These are phyloP conservation scores for Cervus canadensis DNA, from an alignment of 2,113 vertebrate genomes.

Conservation along the genomic window DNA sequence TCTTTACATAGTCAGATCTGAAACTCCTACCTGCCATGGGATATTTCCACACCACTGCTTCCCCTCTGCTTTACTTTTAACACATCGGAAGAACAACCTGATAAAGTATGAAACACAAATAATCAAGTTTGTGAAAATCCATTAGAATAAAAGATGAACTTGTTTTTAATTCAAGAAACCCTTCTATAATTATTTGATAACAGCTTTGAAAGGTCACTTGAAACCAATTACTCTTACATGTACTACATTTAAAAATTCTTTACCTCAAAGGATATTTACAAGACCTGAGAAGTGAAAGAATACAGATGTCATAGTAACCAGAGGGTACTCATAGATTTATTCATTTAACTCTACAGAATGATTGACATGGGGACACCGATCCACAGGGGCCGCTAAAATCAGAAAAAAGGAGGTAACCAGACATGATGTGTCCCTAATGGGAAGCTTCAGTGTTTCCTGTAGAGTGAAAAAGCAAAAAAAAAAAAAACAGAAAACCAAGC, in stretches of 20 bases:
- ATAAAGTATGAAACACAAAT: conserved; percentile 56
- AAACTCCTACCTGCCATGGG: conserved; percentile 86
- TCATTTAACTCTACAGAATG: not conserved
- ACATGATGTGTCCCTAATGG: not conserved
- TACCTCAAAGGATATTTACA: not conserved
- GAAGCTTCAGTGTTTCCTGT: not conserved
- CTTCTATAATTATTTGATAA: not conserved
- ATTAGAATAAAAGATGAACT: not conserved
- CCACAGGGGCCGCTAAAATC: not conserved
- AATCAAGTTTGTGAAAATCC: not conserved
- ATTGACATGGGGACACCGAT: not conserved
- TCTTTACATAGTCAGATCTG: not conserved
- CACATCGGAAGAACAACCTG: conserved; percentile 92
- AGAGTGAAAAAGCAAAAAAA: not conserved
- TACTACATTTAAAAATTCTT: not conserved
- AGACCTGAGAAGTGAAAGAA: not conserved
- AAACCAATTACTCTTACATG: not conserved
- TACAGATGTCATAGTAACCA: not conserved
- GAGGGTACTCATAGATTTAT: not conserved
- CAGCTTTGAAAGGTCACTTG: not conserved
- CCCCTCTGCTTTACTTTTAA: conserved; percentile 82
- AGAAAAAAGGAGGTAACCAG: not conserved
- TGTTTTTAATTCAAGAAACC: not conserved
- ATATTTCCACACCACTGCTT: conserved; percentile 92
- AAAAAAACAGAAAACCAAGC: not conserved